These are phyloP conservation scores for Theristicus caerulescens DNA, from an alignment of 2,113 vertebrate species.

Conservation along the genomic window DNA sequence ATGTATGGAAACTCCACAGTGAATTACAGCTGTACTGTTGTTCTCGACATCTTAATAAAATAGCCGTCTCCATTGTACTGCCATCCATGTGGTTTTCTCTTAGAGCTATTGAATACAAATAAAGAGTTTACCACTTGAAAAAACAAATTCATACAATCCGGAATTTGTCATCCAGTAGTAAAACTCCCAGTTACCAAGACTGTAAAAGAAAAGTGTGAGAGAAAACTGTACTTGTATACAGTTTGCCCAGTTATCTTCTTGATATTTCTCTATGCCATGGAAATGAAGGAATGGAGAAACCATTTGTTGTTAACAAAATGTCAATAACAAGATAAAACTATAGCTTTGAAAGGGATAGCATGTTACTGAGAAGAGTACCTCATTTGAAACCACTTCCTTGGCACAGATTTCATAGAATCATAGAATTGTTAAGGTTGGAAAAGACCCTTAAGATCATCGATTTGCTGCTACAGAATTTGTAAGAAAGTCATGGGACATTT, in stretches of 20 bases:
- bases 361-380: background rate
- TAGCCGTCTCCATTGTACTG: conserved; percentile 25
- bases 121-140: conserved; percentile 20
- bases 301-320: background rate
- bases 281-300: background rate
- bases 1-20: conserved; percentile 18
- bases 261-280: background rate
- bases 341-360: background rate
- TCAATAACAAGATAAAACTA: background rate
- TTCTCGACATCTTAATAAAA: conserved; percentile 56
- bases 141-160: background rate
- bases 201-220: background rate
- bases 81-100: conserved; percentile 34
- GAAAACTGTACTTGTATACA: background rate
- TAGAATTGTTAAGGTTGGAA: too few relatives aligned
- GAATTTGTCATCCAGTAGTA: conserved; percentile 20
- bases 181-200: background rate
- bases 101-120: conserved; percentile 26
- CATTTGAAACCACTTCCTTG: background rate
- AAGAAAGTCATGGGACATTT: background rate
- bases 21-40: conserved; percentile 50
- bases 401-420: too few relatives aligned
- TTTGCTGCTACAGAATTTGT: background rate
- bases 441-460: too few relatives aligned
- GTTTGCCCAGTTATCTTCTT: background rate